These are phyloP conservation scores for Equus quagga DNA, from an alignment of 2,113 vertebrate species.

Conservation along the genomic window DNA sequence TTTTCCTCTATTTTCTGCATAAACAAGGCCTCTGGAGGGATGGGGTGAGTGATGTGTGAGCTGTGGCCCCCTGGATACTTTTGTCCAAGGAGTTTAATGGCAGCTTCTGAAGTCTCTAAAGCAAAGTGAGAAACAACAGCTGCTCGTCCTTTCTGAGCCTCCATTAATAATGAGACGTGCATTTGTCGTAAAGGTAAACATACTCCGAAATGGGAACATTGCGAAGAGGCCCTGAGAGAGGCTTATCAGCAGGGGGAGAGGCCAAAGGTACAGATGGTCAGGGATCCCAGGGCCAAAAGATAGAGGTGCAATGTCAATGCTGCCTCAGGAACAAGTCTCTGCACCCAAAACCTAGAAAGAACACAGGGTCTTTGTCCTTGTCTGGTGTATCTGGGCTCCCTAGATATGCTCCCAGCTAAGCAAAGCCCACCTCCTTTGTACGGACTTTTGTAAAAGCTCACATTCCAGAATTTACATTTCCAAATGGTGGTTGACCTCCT, in stretches of 20 bases:
- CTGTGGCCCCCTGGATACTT: not conserved
- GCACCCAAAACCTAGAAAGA: not conserved
- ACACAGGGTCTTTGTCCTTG: rapidly evolving
- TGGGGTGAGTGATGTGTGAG: not conserved
- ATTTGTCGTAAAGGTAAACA: conserved; percentile 70
- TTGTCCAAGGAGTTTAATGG: conserved; percentile 30
- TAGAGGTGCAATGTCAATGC: not conserved
- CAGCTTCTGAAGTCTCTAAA: conserved; percentile 57
- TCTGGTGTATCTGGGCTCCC: not conserved
- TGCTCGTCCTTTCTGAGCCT: not conserved
- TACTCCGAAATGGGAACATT: not conserved
- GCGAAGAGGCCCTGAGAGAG: not conserved
- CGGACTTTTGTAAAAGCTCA: not conserved
- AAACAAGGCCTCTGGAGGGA: not conserved
- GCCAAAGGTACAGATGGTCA: not conserved
- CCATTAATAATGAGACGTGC: conserved; percentile 17
- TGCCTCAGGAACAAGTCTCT: not conserved
- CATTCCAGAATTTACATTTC: not conserved
- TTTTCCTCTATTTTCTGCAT: conserved; percentile 53
- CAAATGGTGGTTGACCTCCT: not conserved
- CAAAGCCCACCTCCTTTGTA: not conserved
- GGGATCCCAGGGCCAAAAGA: not conserved
- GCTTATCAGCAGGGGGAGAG: conserved; percentile 31
- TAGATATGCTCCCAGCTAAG: not conserved
- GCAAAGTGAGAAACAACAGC: conserved; percentile 58